Conservation (phyloP, 2,888 invertebrate species). For the Hydraecia micacea region DNA sequence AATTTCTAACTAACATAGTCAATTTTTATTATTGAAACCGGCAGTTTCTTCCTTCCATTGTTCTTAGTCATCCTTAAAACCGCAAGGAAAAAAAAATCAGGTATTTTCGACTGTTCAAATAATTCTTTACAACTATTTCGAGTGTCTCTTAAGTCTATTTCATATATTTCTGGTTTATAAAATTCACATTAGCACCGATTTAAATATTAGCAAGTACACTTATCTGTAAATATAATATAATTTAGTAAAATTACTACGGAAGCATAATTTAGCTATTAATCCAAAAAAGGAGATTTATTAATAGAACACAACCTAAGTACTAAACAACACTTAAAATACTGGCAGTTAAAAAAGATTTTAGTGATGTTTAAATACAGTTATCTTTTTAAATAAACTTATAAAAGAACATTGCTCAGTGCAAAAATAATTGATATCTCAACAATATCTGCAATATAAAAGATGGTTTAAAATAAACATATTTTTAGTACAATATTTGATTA, state of each 20-base stretch:
- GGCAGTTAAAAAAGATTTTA: slow-evolving; percentile 76
- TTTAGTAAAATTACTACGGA: slow-evolving; percentile 38
- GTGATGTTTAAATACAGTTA: slow-evolving; percentile 54
- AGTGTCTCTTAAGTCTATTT: slow-evolving; percentile 41
- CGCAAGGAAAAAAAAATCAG: not conserved
- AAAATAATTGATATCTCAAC: slow-evolving; percentile 9
- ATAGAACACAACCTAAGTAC: slow-evolving; percentile 81
- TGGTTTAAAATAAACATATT: slow-evolving; percentile 13
- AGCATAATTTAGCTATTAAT: slow-evolving; percentile 27
- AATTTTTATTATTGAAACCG: not conserved
- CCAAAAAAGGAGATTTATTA: slow-evolving; percentile 52
- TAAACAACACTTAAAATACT: slow-evolving; percentile 84
- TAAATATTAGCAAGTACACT: slow-evolving; percentile 57
- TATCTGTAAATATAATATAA: slow-evolving; percentile 39
- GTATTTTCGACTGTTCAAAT: not conserved
- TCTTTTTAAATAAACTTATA: slow-evolving; percentile 36
- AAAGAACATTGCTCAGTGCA: not conserved
- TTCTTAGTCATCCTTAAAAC: not conserved
- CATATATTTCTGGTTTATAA: slow-evolving; percentile 49
- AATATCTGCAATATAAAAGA: not conserved
- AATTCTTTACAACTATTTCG: not conserved
- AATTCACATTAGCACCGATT: slow-evolving; percentile 68
- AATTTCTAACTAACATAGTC: slow-evolving; percentile 10
- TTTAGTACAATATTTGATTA: slow-evolving; percentile 16
- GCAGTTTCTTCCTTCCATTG: slow-evolving; percentile 12